A percentile compares a stretch with the other conserved stretches of the same genome.
These are phyloP conservation scores for Oriolus oriolus DNA, from an alignment of 2,113 vertebrate species.

Conservation along the genomic window DNA sequence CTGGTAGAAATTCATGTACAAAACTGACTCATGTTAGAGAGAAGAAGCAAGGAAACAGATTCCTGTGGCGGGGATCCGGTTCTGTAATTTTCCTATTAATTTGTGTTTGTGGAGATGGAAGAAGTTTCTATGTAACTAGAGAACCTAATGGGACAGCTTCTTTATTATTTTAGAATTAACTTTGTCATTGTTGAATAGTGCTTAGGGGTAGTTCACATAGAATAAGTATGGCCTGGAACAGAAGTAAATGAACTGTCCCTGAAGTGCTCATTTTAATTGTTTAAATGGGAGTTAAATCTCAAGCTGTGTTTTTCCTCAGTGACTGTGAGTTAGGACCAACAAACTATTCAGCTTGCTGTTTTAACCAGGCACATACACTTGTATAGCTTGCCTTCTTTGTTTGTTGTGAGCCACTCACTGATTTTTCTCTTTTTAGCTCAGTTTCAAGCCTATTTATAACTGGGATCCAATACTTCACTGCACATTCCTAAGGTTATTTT, in stretches of 20 bases:
- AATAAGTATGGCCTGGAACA: neutral
- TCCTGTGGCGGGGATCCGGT: neutral
- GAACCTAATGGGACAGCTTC: neutral
- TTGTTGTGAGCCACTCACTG: neutral
- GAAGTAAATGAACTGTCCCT: neutral
- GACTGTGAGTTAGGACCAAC: neutral
- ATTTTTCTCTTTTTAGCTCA: neutral
- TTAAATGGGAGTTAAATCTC: neutral
- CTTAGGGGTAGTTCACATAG: neutral
- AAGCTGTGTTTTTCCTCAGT: neutral
- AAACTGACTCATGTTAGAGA: neutral
- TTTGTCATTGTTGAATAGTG: neutral
- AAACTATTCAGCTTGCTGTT: neutral
- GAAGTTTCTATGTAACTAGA: neutral
- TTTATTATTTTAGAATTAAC: neutral
- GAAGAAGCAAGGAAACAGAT: neutral
- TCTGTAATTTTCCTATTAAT: conserved; percentile 2
- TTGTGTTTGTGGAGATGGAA: neutral
- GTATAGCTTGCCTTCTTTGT: neutral
- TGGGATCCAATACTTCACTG: neutral
- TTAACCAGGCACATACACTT: neutral
- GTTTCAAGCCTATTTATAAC: neutral
- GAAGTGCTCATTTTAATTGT: neutral
- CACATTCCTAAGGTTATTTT: neutral
- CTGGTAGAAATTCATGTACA: neutral